Base-by-base conservation (phyloP, 2,113 vertebrate species). In the Ailuropoda melanoleuca region DNA sequence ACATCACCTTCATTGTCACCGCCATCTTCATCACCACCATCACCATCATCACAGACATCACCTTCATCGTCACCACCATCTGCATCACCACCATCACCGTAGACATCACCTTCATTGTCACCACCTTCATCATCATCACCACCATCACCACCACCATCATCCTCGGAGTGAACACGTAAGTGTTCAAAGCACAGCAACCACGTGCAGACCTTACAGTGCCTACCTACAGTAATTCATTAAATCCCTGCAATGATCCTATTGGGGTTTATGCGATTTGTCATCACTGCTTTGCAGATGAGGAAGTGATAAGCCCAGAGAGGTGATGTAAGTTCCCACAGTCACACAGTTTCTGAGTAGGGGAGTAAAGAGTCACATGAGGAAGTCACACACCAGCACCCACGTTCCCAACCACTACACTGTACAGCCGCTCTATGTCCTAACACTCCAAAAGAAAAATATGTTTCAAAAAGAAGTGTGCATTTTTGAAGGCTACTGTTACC, bases 81-180 rank as follows among this genome's bases (percentile, higher is more conserved):
- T 6, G 1, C 78, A 31, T 4, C 56, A 11, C 3, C 62, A 8
- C 2, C 13, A 11, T 5, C 48, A 43, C n/a, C n/a, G n/a, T 23
- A 3, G 7, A 8, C 37, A 0, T 31, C 39, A 6, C 21, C 55
- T n/a, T 43, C 48, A 17, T 6, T 26, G 0, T 19, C 37, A 6
- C 43, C 70, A 17, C 29, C 66, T n/a, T 18, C 8, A 17, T n/a
- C n/a, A 1, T 29, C 43, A 75, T 3, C 72, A 13, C 46, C 12
- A 14, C 4, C 31, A 19, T 24, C 77, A 56, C 15, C 46, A 17
- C n/a, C 26, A 53, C 29, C 60, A 7, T 34, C 89, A n/a, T 43
- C n/a, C 12, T 24, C 23, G 0, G 10, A 48, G 46, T 14, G 4
- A 46, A 34, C 4, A 5, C 10, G 43, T 43, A 43, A 43, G 43